Conservation (phyloP, 2,888 invertebrate species). For the Ceraclea dissimilis region DNA sequence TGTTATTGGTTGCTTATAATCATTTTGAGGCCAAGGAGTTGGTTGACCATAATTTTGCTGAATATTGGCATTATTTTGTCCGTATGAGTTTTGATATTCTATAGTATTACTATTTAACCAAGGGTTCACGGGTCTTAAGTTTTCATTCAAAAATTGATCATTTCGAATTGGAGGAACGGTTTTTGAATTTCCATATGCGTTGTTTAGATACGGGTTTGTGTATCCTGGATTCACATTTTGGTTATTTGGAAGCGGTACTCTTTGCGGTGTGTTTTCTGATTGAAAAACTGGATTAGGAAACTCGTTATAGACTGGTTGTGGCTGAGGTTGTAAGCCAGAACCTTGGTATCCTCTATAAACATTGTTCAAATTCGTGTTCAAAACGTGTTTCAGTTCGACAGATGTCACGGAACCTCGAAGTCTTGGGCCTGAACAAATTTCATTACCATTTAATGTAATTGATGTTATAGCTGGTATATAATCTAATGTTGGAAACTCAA, state of each 20-base stretch:
- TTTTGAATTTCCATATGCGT: background rate
- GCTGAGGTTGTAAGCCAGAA: background rate
- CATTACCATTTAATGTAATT: conserved; percentile 33
- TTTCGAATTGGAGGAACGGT: too few relatives aligned
- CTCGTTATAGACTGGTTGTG: background rate
- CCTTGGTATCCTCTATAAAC: background rate
- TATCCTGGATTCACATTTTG: background rate
- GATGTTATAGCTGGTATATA: conserved; percentile 32
- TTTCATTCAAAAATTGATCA: too few relatives aligned
- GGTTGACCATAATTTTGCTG: too few relatives aligned
- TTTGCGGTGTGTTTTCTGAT: too few relatives aligned
- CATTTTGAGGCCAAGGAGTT: too few relatives aligned
- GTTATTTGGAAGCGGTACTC: too few relatives aligned
- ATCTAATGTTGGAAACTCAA: conserved; percentile 33
- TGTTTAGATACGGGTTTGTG: background rate
- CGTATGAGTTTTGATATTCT: too few relatives aligned
- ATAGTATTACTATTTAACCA: too few relatives aligned
- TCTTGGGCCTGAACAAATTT: conserved; percentile 33
- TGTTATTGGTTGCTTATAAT: too few relatives aligned
- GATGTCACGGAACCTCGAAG: conserved; percentile 31
- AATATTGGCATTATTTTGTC: too few relatives aligned
- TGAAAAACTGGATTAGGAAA: background rate
- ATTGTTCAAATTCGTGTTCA: background rate
- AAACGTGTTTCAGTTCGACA: conserved; percentile 32
- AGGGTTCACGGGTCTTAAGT: too few relatives aligned